Base-by-base conservation (phyloP, 2,888 invertebrate genomes). In the Amphipyra tragopoginis region DNA sequence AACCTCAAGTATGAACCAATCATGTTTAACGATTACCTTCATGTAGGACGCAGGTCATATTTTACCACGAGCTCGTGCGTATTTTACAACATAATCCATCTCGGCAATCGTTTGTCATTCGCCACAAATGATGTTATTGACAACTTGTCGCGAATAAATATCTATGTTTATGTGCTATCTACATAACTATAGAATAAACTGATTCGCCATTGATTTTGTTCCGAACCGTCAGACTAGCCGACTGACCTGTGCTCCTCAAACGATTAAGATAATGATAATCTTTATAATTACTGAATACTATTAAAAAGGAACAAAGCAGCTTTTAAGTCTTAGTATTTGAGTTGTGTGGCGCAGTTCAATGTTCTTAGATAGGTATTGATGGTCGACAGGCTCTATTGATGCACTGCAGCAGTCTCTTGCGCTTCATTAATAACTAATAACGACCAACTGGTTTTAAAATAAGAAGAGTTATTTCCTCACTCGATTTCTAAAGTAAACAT, bases 91-190 rank as follows among this genome's bases (percentile, higher is more conserved):
- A 29, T 29, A 29, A 29, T 29, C 29, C 29, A 29, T 4, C 29
- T 39, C 40, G 21, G 45, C 39, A 48, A 47, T 49, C 45, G 75
- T 75, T 75, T 59, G 64, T 62, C 68, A 75, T 64, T 59, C 49
- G 39, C 56, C 53, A 54, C 50, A 56, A 62, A 72, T 75, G 40
- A 73, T 47, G 26, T 65, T 65, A 65, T 62, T 70, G 72, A 61
- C 61, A 66, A 61, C 55, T 49, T 42, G 34, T 56, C 56, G 7
- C 29, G 29, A 29, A 21, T 66, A 56, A 53, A 55, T 48, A 44
- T 43, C 26, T 52, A 29, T 60, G 38, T 65, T 60, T 65, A 33
- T 60, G 48, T 45, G 9, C 29, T 48, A 26, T 44, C 2, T 5
- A 29, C 29, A 29, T 29, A 29, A 5, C 29, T 29, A 29, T 29